Base-by-base conservation (phyloP, 2,797 vertebrate species). In the Fistularia tabacaria region DNA sequence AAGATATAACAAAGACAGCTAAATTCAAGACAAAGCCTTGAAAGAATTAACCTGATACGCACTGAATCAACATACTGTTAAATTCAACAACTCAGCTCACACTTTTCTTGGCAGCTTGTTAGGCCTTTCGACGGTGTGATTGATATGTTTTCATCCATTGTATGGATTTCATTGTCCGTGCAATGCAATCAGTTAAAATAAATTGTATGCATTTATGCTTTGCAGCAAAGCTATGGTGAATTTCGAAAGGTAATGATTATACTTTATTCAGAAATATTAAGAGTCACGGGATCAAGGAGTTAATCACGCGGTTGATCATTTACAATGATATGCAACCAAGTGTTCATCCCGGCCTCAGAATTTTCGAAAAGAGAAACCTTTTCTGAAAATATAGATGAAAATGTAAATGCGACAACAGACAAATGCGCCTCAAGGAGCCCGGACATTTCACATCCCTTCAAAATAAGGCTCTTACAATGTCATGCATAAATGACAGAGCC, bases 381-480 rank as follows among this genome's bases (percentile, higher is more conserved):
- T 45, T 6, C 14, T 37, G 8, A 43, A 36, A 66, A 40, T 3
- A 1, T 45, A 3, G 25, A 25, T 0, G n/a, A 9, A 1, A 41
- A 0, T 56, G 7, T 1, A 37, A 10, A 38, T 1, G 42, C 38
- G 25, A 14, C 12, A 38, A 44, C 3, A 12, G 46, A 15, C 25
- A 25, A 10, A 9, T 51, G 38, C 1, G 36, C 25, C 14, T 43
- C 13, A 46, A 11, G 0, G 7, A 47, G 8, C 7, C 53, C 69
- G 75, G 80, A 78, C 64, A 69, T 7, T 39, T 7, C 15, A 47
- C 10, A 1, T 10, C 1, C 12, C 36, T 67, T 69, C 67, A 14
- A 61, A 73, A 66, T 71, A 72, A 74, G 77, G 12, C 54, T 9
- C 0, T 9, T 25, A 25, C 25, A 1, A 11, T 9, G 0, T 9